Evolutionary conservation across 2,113 vertebrate genomes (phyloP).

Genomic region (Ophiodon elongatus): DNA sequence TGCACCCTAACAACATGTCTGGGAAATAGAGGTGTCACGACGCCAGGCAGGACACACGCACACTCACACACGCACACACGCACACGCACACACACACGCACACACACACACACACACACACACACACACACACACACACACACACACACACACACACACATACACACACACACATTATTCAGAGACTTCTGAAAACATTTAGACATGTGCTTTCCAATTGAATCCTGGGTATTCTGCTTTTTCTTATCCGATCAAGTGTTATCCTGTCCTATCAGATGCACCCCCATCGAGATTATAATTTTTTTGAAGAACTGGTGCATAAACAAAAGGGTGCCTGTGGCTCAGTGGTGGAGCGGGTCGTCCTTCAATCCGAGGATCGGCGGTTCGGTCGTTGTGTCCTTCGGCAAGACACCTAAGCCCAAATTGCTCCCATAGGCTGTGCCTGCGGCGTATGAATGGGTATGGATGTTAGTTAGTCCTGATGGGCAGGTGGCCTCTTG

Average conservation of each 20-base stretch:
- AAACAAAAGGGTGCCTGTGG: not conserved
- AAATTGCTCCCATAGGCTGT: too few species aligned
- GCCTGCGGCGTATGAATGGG: too few species aligned
- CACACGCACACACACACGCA: conserved; percentile 35
- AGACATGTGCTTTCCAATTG: not conserved
- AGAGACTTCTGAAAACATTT: not conserved
- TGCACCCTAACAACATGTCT: conserved; percentile 51
- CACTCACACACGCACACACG: conserved; percentile 28
- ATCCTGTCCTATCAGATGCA: not conserved
- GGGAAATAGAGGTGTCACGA: conserved; percentile 65
- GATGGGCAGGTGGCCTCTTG: too few species aligned
- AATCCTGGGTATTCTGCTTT: not conserved
- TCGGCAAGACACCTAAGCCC: too few species aligned
- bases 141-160: not conserved
- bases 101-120: not conserved
- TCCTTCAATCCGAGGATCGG: not conserved
- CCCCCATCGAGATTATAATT: not conserved
- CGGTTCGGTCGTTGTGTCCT: too few species aligned
- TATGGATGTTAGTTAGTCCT: too few species aligned
- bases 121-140: conserved; percentile 24
- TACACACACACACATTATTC: not conserved
- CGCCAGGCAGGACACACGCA: conserved; percentile 1
- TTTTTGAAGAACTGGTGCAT: not conserved
- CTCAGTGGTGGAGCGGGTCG: too few species aligned
- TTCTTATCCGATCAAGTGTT: not conserved